Conservation (phyloP, 2,797 vertebrate species). For the Masticophis lateralis region DNA sequence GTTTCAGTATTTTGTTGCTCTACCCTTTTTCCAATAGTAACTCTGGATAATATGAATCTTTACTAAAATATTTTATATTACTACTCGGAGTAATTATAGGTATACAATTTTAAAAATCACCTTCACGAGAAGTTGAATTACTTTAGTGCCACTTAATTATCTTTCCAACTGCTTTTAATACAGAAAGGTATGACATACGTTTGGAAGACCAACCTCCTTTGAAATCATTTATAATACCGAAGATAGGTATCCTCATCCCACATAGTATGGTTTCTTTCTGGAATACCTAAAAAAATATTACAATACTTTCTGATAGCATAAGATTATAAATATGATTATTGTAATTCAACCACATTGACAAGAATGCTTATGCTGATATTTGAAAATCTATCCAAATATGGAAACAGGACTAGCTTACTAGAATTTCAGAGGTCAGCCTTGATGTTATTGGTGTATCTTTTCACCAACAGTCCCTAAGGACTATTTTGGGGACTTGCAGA, state of each 20-base stretch:
- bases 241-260: background rate
- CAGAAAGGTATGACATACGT: background rate
- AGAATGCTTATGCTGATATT: background rate
- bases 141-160: background rate
- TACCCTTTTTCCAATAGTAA: background rate
- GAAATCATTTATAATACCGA: background rate
- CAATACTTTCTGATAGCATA: background rate
- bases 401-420: background rate
- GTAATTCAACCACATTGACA: background rate
- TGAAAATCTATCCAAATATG: slow-evolving; percentile 4
- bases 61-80: background rate
- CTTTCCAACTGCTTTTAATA: background rate
- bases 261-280: background rate
- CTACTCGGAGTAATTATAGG: background rate
- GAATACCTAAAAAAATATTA: background rate
- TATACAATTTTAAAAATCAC: background rate
- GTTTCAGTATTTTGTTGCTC: background rate
- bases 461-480: background rate
- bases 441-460: background rate
- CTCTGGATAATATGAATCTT: background rate
- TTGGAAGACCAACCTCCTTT: background rate
- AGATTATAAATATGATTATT: background rate
- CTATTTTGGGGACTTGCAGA: background rate
- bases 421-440: background rate
- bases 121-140: background rate